Conservation (phyloP, 64 coral and sea anemone species). For the Dendrophyllia cribrosa region DNA sequence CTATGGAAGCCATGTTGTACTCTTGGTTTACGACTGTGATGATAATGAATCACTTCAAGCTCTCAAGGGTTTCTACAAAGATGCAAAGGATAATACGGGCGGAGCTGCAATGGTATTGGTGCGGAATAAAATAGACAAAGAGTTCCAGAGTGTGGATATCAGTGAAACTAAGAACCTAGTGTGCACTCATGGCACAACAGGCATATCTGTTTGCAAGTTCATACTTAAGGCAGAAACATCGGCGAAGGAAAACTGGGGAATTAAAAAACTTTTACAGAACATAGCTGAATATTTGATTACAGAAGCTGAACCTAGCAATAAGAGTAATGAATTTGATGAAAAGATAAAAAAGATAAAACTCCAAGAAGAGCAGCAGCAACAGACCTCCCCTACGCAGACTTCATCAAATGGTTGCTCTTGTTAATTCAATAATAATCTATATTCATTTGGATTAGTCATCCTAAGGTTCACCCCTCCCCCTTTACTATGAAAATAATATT, state of each 20-base stretch:
- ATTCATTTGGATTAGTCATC: no score
- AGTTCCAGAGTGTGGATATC: not conserved
- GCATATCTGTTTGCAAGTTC: not conserved
- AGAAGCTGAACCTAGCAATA: constrained; percentile 10
- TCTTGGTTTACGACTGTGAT: constrained; percentile 73
- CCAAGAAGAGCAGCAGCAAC: not conserved
- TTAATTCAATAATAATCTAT: not conserved
- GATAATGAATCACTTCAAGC: constrained; percentile 32
- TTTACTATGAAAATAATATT: no score
- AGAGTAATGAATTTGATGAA: not conserved
- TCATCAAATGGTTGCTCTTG: not conserved
- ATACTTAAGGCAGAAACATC: constrained; percentile 49
- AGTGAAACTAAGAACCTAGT: constrained; percentile 41
- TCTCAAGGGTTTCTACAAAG: constrained; percentile 24
- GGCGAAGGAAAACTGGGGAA: constrained; percentile 42
- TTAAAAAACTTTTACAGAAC: constrained; percentile 15
- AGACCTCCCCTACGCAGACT: no score
- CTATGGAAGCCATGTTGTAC: constrained; percentile 50
- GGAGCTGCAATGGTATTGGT: constrained; percentile 60
- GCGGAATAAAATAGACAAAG: constrained; percentile 71
- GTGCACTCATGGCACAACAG: not conserved
- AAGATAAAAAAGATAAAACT: constrained; percentile 1
- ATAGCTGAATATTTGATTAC: constrained; percentile 58
- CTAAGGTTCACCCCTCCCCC: no score
- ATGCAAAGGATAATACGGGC: constrained; percentile 19